These are phyloP conservation scores for Streptopelia turtur DNA, from an alignment of 2,797 vertebrate genomes.

Conservation along the genomic window DNA sequence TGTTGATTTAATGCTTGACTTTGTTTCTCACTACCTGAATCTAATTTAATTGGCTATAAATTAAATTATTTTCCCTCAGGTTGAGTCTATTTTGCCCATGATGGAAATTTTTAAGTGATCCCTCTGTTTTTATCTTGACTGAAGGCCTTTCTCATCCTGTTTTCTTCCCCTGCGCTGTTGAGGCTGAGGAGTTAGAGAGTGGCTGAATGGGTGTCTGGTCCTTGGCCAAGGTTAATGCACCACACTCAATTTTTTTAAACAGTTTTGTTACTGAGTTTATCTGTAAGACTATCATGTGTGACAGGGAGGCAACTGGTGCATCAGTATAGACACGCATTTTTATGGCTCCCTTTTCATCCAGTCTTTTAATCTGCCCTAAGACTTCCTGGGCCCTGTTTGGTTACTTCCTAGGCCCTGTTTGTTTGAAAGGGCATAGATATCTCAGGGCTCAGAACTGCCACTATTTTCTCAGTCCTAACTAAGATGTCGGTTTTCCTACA, in stretches of 20 bases:
- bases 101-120: neutral
- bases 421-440: neutral
- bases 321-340: neutral
- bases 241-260: neutral
- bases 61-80: neutral
- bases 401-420: neutral
- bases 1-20: neutral
- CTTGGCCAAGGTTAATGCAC: neutral
- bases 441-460: neutral
- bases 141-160: neutral
- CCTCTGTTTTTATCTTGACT: neutral
- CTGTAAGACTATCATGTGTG: accelerated
- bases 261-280: neutral
- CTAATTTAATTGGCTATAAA: neutral
- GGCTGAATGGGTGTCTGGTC: neutral
- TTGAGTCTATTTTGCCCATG: neutral
- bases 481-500: neutral
- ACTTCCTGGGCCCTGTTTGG: neutral
- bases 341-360: neutral
- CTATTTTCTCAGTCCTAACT: neutral
- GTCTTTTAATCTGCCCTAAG: neutral
- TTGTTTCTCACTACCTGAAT: neutral
- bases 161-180: neutral
- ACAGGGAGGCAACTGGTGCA: neutral
- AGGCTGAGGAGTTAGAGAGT: neutral